Conservation (phyloP, 1,140 invertebrate genomes). For the Brachystomella parvula region DNA sequence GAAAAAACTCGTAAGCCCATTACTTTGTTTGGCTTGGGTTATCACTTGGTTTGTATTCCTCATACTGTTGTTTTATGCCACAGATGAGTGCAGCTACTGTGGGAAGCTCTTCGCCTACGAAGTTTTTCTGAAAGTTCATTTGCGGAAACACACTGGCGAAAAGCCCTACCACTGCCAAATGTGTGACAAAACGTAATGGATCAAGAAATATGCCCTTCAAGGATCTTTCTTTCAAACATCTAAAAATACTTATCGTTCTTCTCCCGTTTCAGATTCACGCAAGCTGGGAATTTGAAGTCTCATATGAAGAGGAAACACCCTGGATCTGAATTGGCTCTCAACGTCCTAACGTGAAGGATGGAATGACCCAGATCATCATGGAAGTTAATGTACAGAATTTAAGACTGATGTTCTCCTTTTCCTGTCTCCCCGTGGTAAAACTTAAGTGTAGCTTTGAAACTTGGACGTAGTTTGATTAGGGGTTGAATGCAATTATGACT, state of each 20-base stretch:
- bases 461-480: no score
- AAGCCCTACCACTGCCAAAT: background rate
- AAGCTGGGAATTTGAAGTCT: slow-evolving; percentile 3
- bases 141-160: slow-evolving; percentile 4
- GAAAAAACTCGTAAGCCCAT: slow-evolving; percentile 3
- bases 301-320: background rate
- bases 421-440: no score
- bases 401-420: no score
- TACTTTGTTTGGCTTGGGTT: background rate
- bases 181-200: slow-evolving; percentile 3
- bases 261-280: background rate
- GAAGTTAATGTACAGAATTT: no score
- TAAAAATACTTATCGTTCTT: no score
- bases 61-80: background rate
- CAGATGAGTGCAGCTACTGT: background rate
- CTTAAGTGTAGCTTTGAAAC: no score
- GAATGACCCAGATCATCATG: no score
- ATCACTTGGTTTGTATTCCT: background rate
- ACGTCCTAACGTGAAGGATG: no score
- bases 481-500: no score
- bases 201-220: no score
- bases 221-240: no score
- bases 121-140: slow-evolving; percentile 6
- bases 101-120: slow-evolving; percentile 1
- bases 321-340: background rate